These are phyloP conservation scores for Baryphthengus martii DNA, from an alignment of 2,113 vertebrate species.

Conservation along the genomic window DNA sequence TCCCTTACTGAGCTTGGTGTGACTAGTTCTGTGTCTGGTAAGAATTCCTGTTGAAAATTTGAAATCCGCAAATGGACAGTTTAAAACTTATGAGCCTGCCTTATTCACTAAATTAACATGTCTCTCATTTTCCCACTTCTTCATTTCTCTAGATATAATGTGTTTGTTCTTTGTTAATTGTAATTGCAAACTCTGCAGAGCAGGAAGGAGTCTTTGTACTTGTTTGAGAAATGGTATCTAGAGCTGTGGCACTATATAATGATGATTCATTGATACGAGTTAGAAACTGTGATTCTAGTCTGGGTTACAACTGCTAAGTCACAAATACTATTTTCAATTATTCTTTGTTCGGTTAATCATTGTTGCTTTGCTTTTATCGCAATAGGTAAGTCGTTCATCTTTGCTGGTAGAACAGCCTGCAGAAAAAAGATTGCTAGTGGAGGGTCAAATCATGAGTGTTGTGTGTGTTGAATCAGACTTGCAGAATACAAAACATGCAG, in stretches of 20 bases:
- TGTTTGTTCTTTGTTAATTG: background rate
- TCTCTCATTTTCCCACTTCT: background rate
- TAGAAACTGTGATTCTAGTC: background rate
- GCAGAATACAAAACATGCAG: slow-evolving; percentile 82
- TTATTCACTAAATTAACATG: background rate
- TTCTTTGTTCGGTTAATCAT: background rate
- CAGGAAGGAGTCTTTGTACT: background rate
- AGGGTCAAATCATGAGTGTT: slow-evolving; percentile 77
- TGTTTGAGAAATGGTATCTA: background rate
- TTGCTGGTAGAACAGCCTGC: slow-evolving; percentile 82
- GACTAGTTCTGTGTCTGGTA: background rate
- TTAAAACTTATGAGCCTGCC: background rate
- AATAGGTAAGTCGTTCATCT: slow-evolving; percentile 84
- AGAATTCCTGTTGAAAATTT: background rate
- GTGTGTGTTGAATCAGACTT: slow-evolving; percentile 81
- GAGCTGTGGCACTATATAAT: background rate
- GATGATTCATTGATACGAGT: background rate
- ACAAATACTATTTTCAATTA: background rate
- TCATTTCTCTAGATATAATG: background rate
- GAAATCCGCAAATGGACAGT: background rate
- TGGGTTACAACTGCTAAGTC: background rate
- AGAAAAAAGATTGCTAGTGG: slow-evolving; percentile 79
- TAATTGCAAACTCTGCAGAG: background rate
- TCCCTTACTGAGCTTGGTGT: background rate
- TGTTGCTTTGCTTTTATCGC: slow-evolving; percentile 23